These are phyloP conservation scores for Oscheius onirici DNA, from an alignment of 2,888 invertebrate species.

Conservation along the genomic window DNA sequence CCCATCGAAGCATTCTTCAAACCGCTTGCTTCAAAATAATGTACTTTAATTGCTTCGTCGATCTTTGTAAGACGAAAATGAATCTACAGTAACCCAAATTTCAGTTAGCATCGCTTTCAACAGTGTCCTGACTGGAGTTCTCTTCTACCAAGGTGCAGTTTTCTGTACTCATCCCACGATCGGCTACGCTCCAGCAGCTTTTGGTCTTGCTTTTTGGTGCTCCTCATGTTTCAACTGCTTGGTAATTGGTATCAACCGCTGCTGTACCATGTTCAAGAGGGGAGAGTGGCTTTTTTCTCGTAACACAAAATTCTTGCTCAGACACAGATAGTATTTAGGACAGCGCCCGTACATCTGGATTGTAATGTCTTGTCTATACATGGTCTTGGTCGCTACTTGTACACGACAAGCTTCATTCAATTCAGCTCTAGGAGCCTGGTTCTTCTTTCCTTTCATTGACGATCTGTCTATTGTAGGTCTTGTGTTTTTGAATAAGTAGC, in stretches of 20 bases:
- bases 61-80: background rate
- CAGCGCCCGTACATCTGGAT: background rate
- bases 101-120: constrained; percentile 5
- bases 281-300: constrained; percentile 18
- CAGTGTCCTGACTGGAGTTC: constrained; percentile 19
- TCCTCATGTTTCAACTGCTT: constrained; percentile 48
- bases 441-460: constrained; percentile 23
- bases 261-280: constrained; percentile 35
- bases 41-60: constrained; percentile 20
- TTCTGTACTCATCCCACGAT: constrained; percentile 15
- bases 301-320: background rate
- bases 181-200: background rate
- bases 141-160: constrained; percentile 19
- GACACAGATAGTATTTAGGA: background rate
- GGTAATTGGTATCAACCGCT: constrained; percentile 49
- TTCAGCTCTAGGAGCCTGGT: constrained; percentile 25
- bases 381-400: constrained; percentile 2
- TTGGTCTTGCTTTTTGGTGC: constrained; percentile 39
- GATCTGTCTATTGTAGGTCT: background rate
- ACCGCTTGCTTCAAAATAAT: constrained; percentile 11
- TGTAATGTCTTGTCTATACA: background rate
- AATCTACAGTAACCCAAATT: background rate
- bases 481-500: too few species aligned
- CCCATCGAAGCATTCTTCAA: background rate
- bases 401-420: constrained; percentile 19